These are phyloP conservation scores for Aythya baeri DNA, from an alignment of 2,113 vertebrate genomes.

Conservation along the genomic window DNA sequence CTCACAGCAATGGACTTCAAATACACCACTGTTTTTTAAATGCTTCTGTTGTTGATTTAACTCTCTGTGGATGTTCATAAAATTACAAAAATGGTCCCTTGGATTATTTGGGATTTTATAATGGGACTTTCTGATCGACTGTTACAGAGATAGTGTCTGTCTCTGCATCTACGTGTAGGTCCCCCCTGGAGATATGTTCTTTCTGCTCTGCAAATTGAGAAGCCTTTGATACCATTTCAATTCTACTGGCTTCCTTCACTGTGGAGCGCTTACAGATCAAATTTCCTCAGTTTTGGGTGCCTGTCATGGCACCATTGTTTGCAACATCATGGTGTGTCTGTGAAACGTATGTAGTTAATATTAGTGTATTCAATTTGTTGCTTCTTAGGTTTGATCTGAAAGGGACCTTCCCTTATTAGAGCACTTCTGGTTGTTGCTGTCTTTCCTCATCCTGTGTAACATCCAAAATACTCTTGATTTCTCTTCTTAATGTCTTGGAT, in stretches of 20 bases:
- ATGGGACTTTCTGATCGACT: background rate
- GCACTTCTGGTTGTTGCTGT: background rate
- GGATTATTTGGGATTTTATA: background rate
- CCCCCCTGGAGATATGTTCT: background rate
- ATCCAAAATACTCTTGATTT: background rate
- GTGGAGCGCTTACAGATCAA: background rate
- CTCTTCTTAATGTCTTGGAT: background rate
- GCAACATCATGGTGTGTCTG: background rate
- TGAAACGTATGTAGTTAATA: background rate
- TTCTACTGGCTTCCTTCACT: background rate
- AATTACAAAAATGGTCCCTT: background rate
- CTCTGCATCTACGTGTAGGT: background rate
- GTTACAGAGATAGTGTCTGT: background rate
- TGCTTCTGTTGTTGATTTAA: slow-evolving; percentile 3
- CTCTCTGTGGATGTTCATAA: slow-evolving; percentile 3
- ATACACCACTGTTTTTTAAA: background rate
- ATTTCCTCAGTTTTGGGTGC: background rate
- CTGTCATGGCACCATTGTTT: background rate
- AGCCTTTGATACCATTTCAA: background rate
- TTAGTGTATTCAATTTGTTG: background rate
- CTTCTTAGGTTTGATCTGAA: slow-evolving; percentile 13
- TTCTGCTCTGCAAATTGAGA: background rate
- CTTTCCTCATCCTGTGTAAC: background rate
- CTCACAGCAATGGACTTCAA: background rate
- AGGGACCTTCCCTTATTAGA: background rate